Percentiles rank a stretch among this genome's conserved stretches.
These are phyloP conservation scores for Poicephalus meyeri DNA, from an alignment of 2,113 vertebrate species.

Conservation along the genomic window DNA sequence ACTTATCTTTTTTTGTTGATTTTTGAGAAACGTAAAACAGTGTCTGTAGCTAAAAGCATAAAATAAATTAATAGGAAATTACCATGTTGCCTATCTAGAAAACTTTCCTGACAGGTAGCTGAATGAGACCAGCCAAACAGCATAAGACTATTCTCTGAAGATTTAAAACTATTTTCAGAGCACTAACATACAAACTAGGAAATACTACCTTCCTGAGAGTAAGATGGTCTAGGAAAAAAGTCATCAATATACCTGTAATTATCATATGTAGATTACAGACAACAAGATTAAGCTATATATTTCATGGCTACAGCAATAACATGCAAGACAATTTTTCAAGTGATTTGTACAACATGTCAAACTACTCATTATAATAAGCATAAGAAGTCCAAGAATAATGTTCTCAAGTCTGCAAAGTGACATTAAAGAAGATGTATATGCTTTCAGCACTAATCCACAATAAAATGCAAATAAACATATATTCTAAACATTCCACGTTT, in stretches of 20 bases:
- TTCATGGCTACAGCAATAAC: background rate
- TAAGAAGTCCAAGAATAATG: conserved; percentile 3
- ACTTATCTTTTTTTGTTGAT: background rate
- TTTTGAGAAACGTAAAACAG: background rate
- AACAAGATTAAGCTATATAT: conserved; percentile 7
- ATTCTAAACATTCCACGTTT: background rate
- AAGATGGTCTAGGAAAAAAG: background rate
- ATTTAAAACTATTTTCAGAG: conserved; percentile 3
- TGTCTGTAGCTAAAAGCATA: background rate
- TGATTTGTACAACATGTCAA: background rate
- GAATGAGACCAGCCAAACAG: background rate
- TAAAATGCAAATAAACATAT: background rate
- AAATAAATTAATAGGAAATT: background rate
- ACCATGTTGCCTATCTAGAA: background rate
- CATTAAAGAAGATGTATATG: background rate
- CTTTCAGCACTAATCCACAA: background rate
- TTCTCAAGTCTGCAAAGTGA: background rate
- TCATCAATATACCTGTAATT: conserved; percentile 29
- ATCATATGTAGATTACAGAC: background rate
- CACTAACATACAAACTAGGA: background rate
- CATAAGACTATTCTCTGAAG: background rate
- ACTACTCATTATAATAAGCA: background rate
- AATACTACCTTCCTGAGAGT: background rate
- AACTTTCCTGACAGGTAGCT: background rate
- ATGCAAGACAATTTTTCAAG: background rate